Base-by-base conservation (phyloP, 2,113 vertebrate species). In the Heterocephalus glaber region DNA sequence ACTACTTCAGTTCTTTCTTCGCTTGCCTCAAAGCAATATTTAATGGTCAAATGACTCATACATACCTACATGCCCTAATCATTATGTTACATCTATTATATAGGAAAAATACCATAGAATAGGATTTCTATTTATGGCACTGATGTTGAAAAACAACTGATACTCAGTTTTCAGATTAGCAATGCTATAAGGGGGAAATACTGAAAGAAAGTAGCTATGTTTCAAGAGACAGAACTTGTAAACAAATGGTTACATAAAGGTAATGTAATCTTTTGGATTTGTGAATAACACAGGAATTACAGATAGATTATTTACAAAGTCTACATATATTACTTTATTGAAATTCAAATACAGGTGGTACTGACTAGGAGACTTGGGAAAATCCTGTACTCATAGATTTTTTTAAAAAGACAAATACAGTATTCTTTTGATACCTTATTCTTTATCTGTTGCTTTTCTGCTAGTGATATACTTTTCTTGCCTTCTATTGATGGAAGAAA, bases 401-500 rank as follows among this genome's bases (percentile, higher is more conserved):
- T 95, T 68, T 74, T 66, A 13, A 35, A 92, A 93, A 84, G 61
- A 91, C 83, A 97, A 88, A 96, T 79, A 88, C 68, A 92, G n/a
- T 96, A 96, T 92, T 94, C 95, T 95, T 95, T 95, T 89, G 83
- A 81, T 86, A 81, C 28, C 52, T 85, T 95, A 76, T 81, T 95
- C 82, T 94, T 94, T 96, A 86, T 80, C 54, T 96, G 84, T 38
- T 95, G 52, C 60, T 92, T 97, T 96, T 96, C 74, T 96, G 86
- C 63, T 95, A 35, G 68, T 66, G 83, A 97, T 93, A 95, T 33
- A 89, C 61, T 87, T 97, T 95, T 92, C 72, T 87, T 96, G 54
- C 88, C 79, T 97, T 92, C 82, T 92, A 94, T 22, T 95, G 96
- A 97, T 95, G 76, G 92, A 94, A 96, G 89, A 95, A 97, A 96